These are phyloP conservation scores for Pteria penguin DNA, from an alignment of 2,888 invertebrate species.

Conservation along the genomic window DNA sequence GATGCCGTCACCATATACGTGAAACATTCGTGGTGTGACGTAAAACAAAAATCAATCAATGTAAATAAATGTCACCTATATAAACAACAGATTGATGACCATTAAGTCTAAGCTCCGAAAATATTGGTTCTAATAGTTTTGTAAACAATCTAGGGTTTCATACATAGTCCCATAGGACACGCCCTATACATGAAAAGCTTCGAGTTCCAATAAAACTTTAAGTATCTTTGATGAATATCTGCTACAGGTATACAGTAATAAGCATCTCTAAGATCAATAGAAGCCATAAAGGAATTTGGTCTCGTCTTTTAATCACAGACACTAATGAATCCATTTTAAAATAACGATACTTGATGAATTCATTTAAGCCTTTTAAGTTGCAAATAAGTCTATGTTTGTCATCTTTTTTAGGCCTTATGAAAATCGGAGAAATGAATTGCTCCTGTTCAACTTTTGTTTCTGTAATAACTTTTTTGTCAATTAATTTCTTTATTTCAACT, in stretches of 20 bases:
- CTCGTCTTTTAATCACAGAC: constrained; percentile 30
- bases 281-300: constrained; percentile 27
- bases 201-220: constrained; percentile 44
- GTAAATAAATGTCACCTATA: constrained; percentile 54
- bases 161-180: constrained; percentile 45
- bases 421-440: constrained; percentile 43
- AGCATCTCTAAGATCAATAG: constrained; percentile 42
- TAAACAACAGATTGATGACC: constrained; percentile 40
- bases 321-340: constrained; percentile 43
- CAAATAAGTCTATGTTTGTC: constrained; percentile 29
- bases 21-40: too few relatives aligned
- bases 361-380: constrained; percentile 33
- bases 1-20: too few relatives aligned
- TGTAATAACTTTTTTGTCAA: constrained; percentile 17
- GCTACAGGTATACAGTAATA: constrained; percentile 44
- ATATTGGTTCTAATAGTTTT: constrained; percentile 49
- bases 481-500: constrained; percentile 25
- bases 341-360: constrained; percentile 24
- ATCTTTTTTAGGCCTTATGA: constrained; percentile 30
- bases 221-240: constrained; percentile 22
- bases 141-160: constrained; percentile 46
- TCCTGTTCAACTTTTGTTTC: background rate
- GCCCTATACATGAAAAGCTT: constrained; percentile 37
- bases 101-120: constrained; percentile 24
- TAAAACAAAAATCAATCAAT: too few relatives aligned